Base-by-base conservation (phyloP, 2,888 invertebrate species). In the Bimastos eiseni region DNA sequence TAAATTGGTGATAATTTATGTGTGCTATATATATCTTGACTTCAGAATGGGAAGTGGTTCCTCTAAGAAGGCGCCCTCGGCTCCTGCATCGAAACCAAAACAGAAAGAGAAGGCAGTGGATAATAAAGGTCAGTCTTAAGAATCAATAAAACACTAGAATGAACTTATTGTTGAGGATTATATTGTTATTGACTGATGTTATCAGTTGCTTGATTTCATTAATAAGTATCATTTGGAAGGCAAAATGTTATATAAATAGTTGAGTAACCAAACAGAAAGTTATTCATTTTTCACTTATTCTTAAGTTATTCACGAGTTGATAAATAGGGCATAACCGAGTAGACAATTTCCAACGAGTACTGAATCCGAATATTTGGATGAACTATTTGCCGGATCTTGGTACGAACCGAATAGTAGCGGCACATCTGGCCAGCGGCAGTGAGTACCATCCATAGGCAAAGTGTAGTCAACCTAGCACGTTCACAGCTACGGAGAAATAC, bases 31-130 rank as follows among this genome's bases (percentile, higher is more conserved):
- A 13, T 11, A n/a, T n/a, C n/a, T n/a, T 70, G 70, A 49, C 13
- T 70, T n/a, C 70, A 86, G 86, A 86, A 86, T 86, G 86, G 86
- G 86, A 33, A 34, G 86, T 37, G 86, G 86, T 36, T 86, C 24
- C 4, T 86, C 86, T 36, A 86, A 86, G 86, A 36, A 21, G 21
- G 11, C 34, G 36, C 11, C 37, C 33, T 36, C 84, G 1, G 86
- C 34, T 24, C 21, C 86, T 86, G 21, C 86, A 84, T 3, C 33
- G 13, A 83, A 83, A 21, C 33, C 84, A 84, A 86, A 86, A 37
- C 3, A 36, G 36, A 86, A 86, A 36, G 86, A 34, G 0, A 86
- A 86, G 86, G 36, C 19, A 86, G 37, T 8, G 24, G 36, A 24
- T 36, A 36, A 21, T 36, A 19, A 17, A 36, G 37, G 37, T 36